These are phyloP conservation scores for Neodon shergylaensis DNA, from an alignment of 2,113 vertebrate genomes.

Conservation along the genomic window DNA sequence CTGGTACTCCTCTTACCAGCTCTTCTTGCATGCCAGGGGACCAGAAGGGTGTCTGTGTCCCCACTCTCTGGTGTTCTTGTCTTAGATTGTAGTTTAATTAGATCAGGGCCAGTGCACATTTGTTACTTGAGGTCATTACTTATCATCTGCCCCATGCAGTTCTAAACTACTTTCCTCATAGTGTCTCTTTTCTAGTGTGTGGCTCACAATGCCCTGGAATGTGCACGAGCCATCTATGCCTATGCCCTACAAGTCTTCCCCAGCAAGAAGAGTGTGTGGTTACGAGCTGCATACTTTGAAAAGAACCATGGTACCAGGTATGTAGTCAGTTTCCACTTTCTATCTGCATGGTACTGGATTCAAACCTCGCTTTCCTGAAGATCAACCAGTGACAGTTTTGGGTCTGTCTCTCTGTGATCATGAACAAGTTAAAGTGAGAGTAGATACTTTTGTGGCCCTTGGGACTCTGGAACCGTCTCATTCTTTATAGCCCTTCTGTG, in stretches of 20 bases:
- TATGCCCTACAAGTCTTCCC: constrained; percentile 97
- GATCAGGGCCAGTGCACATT: fast-evolving
- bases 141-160: neutral
- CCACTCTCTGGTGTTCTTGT: neutral
- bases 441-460: neutral
- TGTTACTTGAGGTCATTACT: neutral
- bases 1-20: neutral
- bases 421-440: neutral
- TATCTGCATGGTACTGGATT: neutral
- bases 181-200: constrained; percentile 89
- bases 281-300: constrained; percentile 97
- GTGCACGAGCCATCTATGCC: constrained; percentile 97
- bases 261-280: constrained; percentile 99
- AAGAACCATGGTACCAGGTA: constrained; percentile 98
- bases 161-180: neutral
- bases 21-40: too few relatives aligned
- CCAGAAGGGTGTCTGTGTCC: too few relatives aligned
- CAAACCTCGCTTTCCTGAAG: neutral
- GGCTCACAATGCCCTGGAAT: constrained; percentile 95
- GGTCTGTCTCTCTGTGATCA: neutral
- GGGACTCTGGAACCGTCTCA: neutral
- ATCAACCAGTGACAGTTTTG: too few relatives aligned
- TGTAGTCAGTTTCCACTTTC: fast-evolving
- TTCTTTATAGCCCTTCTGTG: neutral
- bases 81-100: neutral